phyloP scores from a whole-genome alignment of 2,113 vertebrate species.

The Poicephalus meyeri region DNA sequence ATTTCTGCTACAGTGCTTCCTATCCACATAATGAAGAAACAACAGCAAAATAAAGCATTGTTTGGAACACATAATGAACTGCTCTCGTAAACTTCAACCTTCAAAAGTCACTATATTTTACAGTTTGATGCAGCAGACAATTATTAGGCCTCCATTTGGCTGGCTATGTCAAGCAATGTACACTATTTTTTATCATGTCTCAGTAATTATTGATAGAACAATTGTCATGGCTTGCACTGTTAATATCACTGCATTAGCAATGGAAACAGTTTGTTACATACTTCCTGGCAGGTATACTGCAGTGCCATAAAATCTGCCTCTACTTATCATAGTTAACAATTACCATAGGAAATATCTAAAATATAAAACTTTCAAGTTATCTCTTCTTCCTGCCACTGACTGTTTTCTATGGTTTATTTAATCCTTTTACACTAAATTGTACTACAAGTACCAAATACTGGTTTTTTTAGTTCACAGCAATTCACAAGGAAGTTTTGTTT shows the following conservation, averaged over 20 bases:
- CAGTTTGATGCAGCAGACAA: constrained; percentile 73
- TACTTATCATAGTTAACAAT: background rate
- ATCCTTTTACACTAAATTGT: background rate
- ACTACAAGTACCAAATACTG: background rate
- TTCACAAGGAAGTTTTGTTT: background rate
- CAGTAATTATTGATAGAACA: constrained; percentile 71
- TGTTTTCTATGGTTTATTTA: background rate
- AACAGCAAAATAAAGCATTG: constrained; percentile 78
- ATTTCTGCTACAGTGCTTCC: constrained; percentile 81
- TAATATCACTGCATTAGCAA: constrained; percentile 68
- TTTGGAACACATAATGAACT: constrained; percentile 77
- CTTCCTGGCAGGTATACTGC: constrained; percentile 51
- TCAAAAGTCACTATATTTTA: constrained; percentile 76
- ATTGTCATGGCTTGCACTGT: constrained; percentile 53
- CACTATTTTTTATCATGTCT: constrained; percentile 55
- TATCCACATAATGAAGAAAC: constrained; percentile 73
- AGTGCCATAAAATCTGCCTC: background rate
- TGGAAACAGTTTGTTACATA: constrained; percentile 39
- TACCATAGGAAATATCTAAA: constrained; percentile 17
- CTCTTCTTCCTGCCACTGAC: background rate
- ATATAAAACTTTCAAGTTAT: background rate
- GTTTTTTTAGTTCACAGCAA: background rate
- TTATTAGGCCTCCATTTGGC: constrained; percentile 68
- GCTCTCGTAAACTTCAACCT: constrained; percentile 79
- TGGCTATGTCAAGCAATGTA: constrained; percentile 12